Base-by-base conservation (phyloP, 2,888 invertebrate genomes). In the Empis stercorea region DNA sequence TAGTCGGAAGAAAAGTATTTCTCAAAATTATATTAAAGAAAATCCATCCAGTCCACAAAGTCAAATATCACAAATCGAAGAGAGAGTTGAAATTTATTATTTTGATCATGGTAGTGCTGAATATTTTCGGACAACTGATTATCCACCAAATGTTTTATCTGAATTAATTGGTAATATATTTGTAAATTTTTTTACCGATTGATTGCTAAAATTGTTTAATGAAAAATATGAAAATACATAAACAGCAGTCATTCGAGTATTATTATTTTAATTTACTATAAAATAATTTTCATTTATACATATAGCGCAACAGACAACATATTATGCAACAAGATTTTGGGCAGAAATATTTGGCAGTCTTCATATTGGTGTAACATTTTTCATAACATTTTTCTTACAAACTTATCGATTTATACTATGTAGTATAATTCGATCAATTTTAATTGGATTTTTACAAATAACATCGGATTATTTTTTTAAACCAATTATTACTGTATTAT, bases 31-130 rank as follows among this genome's bases (percentile, higher is more conserved):
- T n/a, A n/a, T 9, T 2, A 7, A 34, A 13, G n/a, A n/a, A 34
- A 34, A 34, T n/a, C n/a, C 34, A 34, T 3, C 13, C n/a, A 34
- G 34, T 34, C 34, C 34, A 34, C 13, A 34, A 3, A 34, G n/a
- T 7, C 34, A 34, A n/a, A 4, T 10, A 10, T 10, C 16, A 38
- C 14, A 38, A 38, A 38, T 38, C 3, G 14, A 16, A 20, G 46
- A 48, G 0, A 57, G 58, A 56, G 75, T 79, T 10, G 80, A 81
- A 51, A 73, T 80, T 42, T 81, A 81, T 62, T 79, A 79, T 51
- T 81, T 81, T 54, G 81, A 81, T 59, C 80, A 80, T 56, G 80
- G 80, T 42, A 78, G 77, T 57, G 73, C 77, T 2, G 74, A 76
- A 45, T 80, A 77, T 57, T 74, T 76, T 52, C 70, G 72, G 51